Percentiles rank a stretch among this genome's conserved stretches.
These are phyloP conservation scores for Porites evermanni DNA, from an alignment of 92 coral and sea anemone species.

Conservation along the genomic window DNA sequence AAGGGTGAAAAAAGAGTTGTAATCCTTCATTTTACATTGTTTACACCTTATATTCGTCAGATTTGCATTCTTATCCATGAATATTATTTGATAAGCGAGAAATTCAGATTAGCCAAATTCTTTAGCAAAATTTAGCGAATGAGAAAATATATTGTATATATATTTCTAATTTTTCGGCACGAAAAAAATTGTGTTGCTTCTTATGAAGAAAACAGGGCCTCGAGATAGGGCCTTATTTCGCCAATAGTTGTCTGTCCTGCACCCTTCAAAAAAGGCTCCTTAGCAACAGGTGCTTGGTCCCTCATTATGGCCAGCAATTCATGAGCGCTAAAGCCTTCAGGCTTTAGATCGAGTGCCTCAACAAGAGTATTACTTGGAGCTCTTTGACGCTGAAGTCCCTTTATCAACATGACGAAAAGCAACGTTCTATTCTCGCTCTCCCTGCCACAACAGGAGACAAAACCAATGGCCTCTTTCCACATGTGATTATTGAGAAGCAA, in stretches of 20 bases:
- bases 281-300: conserved; percentile 49
- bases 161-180: neutral
- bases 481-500: conserved; percentile 74
- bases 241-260: conserved; percentile 55
- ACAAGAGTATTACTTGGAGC: conserved; percentile 65
- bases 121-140: neutral
- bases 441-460: conserved; percentile 62
- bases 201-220: conserved; percentile 29
- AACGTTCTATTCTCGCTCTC: conserved; percentile 40
- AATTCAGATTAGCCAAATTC: too few species aligned
- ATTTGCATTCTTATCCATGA: too few species aligned
- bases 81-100: too few species aligned
- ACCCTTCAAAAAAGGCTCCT: conserved; percentile 65
- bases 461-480: conserved; percentile 88
- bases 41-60: too few species aligned
- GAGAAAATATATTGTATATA: neutral
- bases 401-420: conserved; percentile 72
- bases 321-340: conserved; percentile 63
- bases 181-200: neutral
- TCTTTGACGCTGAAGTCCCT: conserved; percentile 64
- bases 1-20: too few species aligned
- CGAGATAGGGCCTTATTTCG: conserved; percentile 68
- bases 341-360: conserved; percentile 72
- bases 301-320: conserved; percentile 67
- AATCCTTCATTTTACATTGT: too few species aligned